Evolutionary conservation across 1,140 invertebrate genomes (phyloP).

Genomic region (Cardiocondyla obscurior): DNA sequence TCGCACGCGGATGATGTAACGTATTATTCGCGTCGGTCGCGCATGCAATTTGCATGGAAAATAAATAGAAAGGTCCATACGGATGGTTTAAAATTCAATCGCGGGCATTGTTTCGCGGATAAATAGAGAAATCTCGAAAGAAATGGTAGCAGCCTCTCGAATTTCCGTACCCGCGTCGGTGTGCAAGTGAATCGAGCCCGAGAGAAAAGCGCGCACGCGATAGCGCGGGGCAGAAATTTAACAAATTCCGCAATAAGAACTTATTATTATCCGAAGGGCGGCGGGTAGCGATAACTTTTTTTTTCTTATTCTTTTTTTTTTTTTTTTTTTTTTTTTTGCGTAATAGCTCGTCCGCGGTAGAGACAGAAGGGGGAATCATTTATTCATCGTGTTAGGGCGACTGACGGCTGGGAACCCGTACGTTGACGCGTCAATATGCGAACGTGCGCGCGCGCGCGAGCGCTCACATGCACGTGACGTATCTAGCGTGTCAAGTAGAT

Average conservation of each 20-base stretch:
- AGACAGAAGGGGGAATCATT: conserved; percentile 16
- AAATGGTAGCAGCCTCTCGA: no score
- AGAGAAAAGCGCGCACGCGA: background rate
- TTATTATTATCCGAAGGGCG: conserved; percentile 9
- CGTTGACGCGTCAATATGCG: background rate
- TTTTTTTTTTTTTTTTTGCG: no score
- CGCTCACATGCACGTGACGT: background rate
- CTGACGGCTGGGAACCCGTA: conserved; percentile 1
- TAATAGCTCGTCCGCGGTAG: background rate
- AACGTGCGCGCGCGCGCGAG: background rate
- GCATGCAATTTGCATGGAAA: background rate
- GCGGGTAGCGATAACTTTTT: background rate
- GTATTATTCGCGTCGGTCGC: background rate
- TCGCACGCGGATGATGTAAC: conserved; percentile 33
- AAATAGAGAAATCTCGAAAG: no score
- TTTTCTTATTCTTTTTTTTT: no score
- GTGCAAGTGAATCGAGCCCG: no score
- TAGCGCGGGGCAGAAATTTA: no score
- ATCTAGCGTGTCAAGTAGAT: conserved; percentile 20
- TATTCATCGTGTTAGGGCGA: conserved; percentile 33
- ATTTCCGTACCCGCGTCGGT: no score
- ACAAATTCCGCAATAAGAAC: background rate
- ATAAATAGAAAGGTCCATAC: no score
- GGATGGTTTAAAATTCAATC: no score
- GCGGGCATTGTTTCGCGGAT: no score